Evolutionary conservation across 2,888 invertebrate genomes (phyloP).

Genomic region (Spilarctia lutea): DNA sequence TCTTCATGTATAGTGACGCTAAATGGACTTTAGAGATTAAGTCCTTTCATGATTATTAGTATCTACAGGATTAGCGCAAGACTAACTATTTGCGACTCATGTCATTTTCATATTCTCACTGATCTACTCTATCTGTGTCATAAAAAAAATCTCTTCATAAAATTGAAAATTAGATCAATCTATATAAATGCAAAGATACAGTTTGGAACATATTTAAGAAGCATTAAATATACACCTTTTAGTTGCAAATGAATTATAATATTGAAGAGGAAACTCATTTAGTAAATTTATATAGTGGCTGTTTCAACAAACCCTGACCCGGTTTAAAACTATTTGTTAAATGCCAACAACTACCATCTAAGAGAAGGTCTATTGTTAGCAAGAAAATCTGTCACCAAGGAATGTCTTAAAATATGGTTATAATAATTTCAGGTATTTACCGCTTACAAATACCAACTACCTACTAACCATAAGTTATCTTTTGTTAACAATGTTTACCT

Average conservation of each 20-base stretch:
- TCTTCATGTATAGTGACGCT: too few species aligned
- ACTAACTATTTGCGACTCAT: too few species aligned
- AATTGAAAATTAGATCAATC: neutral
- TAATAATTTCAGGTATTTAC: neutral
- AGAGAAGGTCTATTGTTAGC: neutral
- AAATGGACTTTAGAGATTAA: too few species aligned
- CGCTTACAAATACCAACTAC: neutral
- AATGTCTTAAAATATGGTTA: neutral
- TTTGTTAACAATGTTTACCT: neutral
- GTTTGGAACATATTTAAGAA: neutral
- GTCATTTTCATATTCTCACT: too few species aligned
- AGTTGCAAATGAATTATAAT: neutral
- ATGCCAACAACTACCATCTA: neutral
- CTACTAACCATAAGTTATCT: neutral
- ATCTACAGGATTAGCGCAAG: too few species aligned
- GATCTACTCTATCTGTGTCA: too few species aligned
- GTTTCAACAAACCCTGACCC: neutral
- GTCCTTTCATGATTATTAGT: too few species aligned
- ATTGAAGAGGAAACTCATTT: neutral
- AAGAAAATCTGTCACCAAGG: neutral
- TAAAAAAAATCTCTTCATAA: too few species aligned
- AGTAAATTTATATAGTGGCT: neutral
- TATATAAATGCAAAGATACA: neutral
- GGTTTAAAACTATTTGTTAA: neutral
- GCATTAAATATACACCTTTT: neutral